Conservation (phyloP, 1,140 invertebrate species). For the Babylonia areolata region DNA sequence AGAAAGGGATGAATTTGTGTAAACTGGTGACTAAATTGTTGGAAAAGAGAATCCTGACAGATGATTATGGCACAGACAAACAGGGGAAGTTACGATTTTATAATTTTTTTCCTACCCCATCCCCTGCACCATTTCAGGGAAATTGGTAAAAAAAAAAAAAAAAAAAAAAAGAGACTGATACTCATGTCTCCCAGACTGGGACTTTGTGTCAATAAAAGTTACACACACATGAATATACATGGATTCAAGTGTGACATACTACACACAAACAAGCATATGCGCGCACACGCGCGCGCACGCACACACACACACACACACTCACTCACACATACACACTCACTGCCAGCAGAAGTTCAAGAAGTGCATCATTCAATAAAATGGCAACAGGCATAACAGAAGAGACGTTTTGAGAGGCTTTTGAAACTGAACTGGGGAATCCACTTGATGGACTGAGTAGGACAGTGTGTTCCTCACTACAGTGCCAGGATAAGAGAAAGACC, state of each 20-base stretch:
- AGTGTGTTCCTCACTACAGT: background rate
- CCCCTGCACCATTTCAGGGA: no score
- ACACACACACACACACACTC: constrained; percentile 22
- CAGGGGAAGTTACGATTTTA: background rate
- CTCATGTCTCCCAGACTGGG: background rate
- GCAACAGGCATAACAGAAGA: no score
- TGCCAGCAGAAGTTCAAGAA: background rate
- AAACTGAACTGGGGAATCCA: no score
- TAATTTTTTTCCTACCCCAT: no score
- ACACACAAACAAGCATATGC: no score
- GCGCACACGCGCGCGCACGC: background rate
- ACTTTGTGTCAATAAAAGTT: background rate
- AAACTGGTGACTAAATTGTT: no score
- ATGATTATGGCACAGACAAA: background rate
- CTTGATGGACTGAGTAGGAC: background rate
- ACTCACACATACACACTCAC: background rate
- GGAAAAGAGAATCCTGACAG: background rate
- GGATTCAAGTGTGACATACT: no score
- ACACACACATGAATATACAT: background rate
- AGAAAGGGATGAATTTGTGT: no score
- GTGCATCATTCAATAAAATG: no score
- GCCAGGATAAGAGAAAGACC: background rate
- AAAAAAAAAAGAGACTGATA: no score
- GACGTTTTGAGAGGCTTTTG: no score
- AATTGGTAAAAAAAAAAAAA: no score